phyloP scores from a whole-genome alignment of 2,888 invertebrate species.

The Pseudanteris insignis region DNA sequence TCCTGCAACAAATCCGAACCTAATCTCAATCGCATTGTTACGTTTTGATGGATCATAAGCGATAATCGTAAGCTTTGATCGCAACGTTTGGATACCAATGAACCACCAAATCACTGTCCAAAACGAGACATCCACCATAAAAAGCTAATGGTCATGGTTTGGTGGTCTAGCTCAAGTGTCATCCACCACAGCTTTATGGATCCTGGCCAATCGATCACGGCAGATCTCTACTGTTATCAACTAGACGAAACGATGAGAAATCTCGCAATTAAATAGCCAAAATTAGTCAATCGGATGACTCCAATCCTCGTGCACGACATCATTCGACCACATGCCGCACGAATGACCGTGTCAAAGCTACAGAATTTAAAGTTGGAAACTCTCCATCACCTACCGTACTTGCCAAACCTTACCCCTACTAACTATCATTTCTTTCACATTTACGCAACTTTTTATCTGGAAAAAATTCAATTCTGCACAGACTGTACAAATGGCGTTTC shows the following conservation, averaged over 20 bases:
- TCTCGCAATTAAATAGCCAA: no score
- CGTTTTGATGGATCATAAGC: neutral
- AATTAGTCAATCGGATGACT: no score
- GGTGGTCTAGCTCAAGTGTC: neutral
- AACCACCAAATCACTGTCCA: neutral
- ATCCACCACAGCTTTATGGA: neutral
- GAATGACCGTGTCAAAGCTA: no score
- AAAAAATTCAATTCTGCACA: no score
- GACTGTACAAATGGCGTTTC: no score
- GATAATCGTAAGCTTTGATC: neutral
- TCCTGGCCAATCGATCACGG: no score
- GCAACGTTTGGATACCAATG: neutral
- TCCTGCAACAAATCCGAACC: neutral
- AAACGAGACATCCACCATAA: neutral
- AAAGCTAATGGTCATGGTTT: no score
- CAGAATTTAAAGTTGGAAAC: neutral
- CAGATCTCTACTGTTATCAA: neutral
- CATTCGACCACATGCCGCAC: neutral
- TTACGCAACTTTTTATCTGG: no score
- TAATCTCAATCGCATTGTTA: neutral
- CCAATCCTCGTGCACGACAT: neutral
- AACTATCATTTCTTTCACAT: no score
- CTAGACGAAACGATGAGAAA: neutral
- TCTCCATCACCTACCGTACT: no score
- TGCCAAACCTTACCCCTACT: no score